Conservation (phyloP, 2,888 invertebrate species). For the Noctua pronuba region DNA sequence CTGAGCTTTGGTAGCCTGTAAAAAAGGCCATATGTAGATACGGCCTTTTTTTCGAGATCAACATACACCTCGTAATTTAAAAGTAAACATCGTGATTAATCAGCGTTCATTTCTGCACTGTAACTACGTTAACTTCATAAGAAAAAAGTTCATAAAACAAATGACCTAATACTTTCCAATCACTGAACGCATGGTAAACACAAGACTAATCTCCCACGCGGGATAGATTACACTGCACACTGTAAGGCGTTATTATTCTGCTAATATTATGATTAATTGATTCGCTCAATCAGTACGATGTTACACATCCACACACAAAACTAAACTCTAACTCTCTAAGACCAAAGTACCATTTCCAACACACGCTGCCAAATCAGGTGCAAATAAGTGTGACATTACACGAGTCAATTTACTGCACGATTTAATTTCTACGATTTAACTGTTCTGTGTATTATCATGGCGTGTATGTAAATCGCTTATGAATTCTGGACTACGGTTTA, state of each 20-base stretch:
- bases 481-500: constrained; percentile 42
- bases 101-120: neutral
- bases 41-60: neutral
- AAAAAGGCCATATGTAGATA: neutral
- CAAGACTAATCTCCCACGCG: constrained; percentile 67
- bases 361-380: constrained; percentile 31
- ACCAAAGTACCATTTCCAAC: constrained; percentile 32
- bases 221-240: constrained; percentile 67
- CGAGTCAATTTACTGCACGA: constrained; percentile 53
- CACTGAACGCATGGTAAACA: constrained; percentile 54
- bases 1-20: neutral
- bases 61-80: neutral
- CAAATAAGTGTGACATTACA: constrained; percentile 53
- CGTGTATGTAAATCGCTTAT: constrained; percentile 51
- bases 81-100: neutral
- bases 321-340: neutral
- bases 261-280: constrained; percentile 74
- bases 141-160: constrained; percentile 13
- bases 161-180: constrained; percentile 29
- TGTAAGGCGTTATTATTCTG: constrained; percentile 67
- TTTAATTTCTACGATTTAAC: constrained; percentile 59
- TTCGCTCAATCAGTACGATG: constrained; percentile 62
- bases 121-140: neutral
- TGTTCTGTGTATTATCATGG: constrained; percentile 44
- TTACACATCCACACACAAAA: constrained; percentile 36